Conservation (phyloP, 2,888 invertebrate genomes). For the Oscheius onirici region DNA sequence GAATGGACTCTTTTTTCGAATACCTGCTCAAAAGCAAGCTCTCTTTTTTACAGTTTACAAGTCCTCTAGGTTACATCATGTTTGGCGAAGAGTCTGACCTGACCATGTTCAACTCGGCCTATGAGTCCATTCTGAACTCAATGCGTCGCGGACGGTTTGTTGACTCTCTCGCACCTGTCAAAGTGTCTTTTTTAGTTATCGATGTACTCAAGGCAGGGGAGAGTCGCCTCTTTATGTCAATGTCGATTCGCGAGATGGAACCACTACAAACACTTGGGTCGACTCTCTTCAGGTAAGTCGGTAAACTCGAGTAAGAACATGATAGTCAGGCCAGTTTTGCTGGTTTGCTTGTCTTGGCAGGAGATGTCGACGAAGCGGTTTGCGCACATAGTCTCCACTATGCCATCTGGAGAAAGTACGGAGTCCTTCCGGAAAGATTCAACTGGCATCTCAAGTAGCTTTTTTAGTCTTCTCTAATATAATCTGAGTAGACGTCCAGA, state of each 20-base stretch:
- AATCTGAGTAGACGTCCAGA: constrained; percentile 74
- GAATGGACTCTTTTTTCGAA: constrained; percentile 78
- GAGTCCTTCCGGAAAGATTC: constrained; percentile 76
- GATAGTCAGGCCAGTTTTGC: constrained; percentile 71
- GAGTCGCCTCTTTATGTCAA: constrained; percentile 79
- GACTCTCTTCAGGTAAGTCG: constrained; percentile 78
- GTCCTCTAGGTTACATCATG: constrained; percentile 75
- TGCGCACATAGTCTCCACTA: constrained; percentile 78
- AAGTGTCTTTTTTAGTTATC: constrained; percentile 14
- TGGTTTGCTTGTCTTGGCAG: constrained; percentile 76
- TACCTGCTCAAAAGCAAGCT: constrained; percentile 75
- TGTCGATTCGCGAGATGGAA: constrained; percentile 78
- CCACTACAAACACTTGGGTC: constrained; percentile 77
- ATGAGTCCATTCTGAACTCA: constrained; percentile 76
- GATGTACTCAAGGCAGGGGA: constrained; percentile 74
- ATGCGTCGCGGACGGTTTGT: constrained; percentile 74
- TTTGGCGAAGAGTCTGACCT: constrained; percentile 77
- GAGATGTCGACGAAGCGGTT: constrained; percentile 79
- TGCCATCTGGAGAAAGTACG: constrained; percentile 78
- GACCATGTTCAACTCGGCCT: constrained; percentile 77
- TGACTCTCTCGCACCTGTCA: neutral
- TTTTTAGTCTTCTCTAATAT: neutral
- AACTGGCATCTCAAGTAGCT: constrained; percentile 73
- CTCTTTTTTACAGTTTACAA: neutral
- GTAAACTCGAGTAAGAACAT: neutral